Conservation (phyloP, 2,888 invertebrate species). For the Lottia scabra region DNA sequence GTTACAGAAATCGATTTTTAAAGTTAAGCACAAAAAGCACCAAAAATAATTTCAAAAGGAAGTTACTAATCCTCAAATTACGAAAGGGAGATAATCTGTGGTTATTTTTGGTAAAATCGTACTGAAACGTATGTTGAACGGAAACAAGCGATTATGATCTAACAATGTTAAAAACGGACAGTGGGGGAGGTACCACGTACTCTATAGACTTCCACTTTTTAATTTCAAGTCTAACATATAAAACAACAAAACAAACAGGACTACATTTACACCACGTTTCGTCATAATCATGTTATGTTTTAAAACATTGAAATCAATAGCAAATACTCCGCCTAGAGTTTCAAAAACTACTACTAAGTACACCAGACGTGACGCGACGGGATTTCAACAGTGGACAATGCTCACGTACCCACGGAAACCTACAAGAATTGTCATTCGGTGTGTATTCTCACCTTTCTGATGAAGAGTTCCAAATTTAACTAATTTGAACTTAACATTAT, state of each 20-base stretch:
- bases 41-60: too few species aligned
- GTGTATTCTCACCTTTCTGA: neutral
- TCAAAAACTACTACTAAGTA: neutral
- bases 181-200: neutral
- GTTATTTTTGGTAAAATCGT: neutral
- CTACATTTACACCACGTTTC: neutral
- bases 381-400: neutral
- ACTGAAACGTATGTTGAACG: neutral
- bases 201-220: neutral
- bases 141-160: neutral
- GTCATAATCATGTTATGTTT: neutral
- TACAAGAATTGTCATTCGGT: neutral
- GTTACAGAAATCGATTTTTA: too few species aligned
- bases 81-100: too few species aligned
- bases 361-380: neutral
- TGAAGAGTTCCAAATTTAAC: conserved; percentile 3
- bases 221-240: neutral
- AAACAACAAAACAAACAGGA: neutral
- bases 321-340: neutral
- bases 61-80: too few species aligned
- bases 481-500: neutral
- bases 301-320: neutral
- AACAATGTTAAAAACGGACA: neutral
- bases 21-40: too few species aligned
- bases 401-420: conserved; percentile 1